These are phyloP conservation scores for Trichacis sp. DNA, from an alignment of 2,888 invertebrate genomes.

Conservation along the genomic window DNA sequence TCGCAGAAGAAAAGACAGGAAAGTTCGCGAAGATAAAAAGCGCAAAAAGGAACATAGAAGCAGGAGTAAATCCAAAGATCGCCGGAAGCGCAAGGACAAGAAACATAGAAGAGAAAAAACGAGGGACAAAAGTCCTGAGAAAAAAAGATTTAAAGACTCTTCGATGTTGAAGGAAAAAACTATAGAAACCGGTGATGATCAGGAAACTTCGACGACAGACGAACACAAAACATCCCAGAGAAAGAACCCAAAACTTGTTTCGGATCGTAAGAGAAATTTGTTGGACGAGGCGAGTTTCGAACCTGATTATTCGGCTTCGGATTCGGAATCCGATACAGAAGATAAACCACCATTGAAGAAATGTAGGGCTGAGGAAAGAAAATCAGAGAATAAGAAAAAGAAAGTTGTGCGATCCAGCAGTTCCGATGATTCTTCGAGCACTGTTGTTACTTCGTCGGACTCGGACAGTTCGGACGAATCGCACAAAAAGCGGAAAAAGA, in stretches of 20 bases:
- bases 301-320: constrained; percentile 80
- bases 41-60: constrained; percentile 62
- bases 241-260: constrained; percentile 65
- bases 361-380: constrained; percentile 50
- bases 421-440: constrained; percentile 70
- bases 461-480: constrained; percentile 68
- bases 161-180: not conserved
- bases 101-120: constrained; percentile 62
- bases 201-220: constrained; percentile 20
- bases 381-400: constrained; percentile 63
- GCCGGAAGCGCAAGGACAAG: constrained; percentile 55
- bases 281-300: constrained; percentile 81
- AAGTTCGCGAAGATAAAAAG: constrained; percentile 53
- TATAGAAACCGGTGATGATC: constrained; percentile 8
- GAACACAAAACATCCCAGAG: constrained; percentile 58
- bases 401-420: constrained; percentile 69
- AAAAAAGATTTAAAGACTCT: not conserved
- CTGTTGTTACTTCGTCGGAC: constrained; percentile 70
- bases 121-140: constrained; percentile 48
- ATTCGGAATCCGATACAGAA: constrained; percentile 74
- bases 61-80: constrained; percentile 60
- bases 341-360: constrained; percentile 53
- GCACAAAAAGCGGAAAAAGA: constrained; percentile 73
- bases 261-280: constrained; percentile 76
- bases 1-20: constrained; percentile 58